These are phyloP conservation scores for Perccottus glenii DNA, from an alignment of 2,113 vertebrate genomes.

Conservation along the genomic window DNA sequence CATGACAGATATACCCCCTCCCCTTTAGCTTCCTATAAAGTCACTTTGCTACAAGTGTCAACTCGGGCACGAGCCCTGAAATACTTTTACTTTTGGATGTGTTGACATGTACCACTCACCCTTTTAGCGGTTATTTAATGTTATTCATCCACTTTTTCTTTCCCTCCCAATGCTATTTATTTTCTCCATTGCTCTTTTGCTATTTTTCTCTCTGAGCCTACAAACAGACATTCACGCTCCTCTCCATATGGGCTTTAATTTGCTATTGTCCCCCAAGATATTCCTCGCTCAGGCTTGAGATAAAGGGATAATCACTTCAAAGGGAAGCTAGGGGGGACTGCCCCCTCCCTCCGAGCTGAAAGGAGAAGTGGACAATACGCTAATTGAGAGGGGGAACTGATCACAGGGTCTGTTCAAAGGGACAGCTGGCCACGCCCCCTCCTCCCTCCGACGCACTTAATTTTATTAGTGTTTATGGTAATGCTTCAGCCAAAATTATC, in stretches of 20 bases:
- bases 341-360: conserved; percentile 95
- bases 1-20: conserved; percentile 21
- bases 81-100: conserved; percentile 54
- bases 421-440: conserved; percentile 83
- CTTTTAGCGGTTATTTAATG: conserved; percentile 40
- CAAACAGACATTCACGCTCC: conserved; percentile 85
- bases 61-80: conserved; percentile 59
- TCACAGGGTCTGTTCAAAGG: conserved; percentile 95
- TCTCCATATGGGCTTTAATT: conserved; percentile 85
- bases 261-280: conserved; percentile 90
- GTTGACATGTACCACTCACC: conserved; percentile 59
- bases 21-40: conserved; percentile 43
- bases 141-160: conserved; percentile 9
- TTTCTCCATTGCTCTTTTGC: conserved; percentile 45
- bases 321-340: conserved; percentile 88
- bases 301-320: conserved; percentile 99
- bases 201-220: conserved; percentile 61
- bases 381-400: conserved; percentile 98
- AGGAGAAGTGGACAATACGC: conserved; percentile 94
- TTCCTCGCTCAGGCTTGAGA: conserved; percentile 94
- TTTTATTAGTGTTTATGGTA: conserved; percentile 96
- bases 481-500: conserved; percentile 79
- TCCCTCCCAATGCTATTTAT: conserved; percentile 46
- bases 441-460: conserved; percentile 90
- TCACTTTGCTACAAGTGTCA: conserved; percentile 70